Base-by-base conservation (phyloP, 2,888 invertebrate species). In the Idaea aversata region DNA sequence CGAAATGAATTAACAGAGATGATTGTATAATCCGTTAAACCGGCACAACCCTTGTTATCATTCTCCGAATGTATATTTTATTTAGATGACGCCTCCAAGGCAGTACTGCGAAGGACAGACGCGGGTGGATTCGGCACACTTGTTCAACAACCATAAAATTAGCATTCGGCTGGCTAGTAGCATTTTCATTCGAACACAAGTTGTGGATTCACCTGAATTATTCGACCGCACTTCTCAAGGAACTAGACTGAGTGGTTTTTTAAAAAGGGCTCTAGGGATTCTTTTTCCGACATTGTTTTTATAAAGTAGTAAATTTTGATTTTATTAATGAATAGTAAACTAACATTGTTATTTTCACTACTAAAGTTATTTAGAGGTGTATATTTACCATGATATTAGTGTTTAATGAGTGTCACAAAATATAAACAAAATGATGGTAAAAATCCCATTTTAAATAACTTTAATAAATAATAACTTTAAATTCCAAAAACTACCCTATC, bases 121-220 rank as follows among this genome's bases (percentile, higher is more conserved):
- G 80, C 47, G 86, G 85, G 82, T 83, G 81, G 84, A 84, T 87
- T 88, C 88, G 89, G 88, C 89, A 90, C 88, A 91, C 87, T 93
- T 92, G 91, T 88, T 90, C 92, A 91, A 88, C 93, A 90, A 90
- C 91, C 93, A 93, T 93, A 93, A 93, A 93, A 93, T 93, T 93
- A 92, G 92, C 93, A 93, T 93, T 93, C 88, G 88, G 88, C 85
- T 87, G 87, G 85, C 87, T 85, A 88, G 87, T 91, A 88, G 87
- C 86, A 82, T 90, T 91, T 89, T 88, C 88, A 88, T 87, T 84
- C 82, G 81, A 88, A 88, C 82, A 86, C 86, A 85, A 87, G 78
- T 85, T 82, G 81, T 78, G 77, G 77, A 80, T 80, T 78, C 77
- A 90, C 88, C 90, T 90, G 88, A 91, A 90, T 90, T 89, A 90